phyloP scores from a whole-genome alignment of 2,113 vertebrate species.

The Vulpes vulpes region DNA sequence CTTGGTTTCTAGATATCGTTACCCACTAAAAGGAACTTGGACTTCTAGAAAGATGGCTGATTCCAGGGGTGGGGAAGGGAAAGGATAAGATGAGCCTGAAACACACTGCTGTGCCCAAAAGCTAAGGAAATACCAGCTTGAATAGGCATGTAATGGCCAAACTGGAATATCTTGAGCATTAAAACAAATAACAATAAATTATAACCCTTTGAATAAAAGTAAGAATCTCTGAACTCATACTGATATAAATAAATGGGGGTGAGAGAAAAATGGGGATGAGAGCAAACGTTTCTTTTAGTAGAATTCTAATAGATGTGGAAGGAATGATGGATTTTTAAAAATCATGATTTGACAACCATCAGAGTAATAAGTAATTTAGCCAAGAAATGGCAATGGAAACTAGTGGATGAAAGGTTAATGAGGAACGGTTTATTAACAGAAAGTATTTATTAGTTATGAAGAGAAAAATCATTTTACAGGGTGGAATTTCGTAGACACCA shows the following conservation, averaged over 20 bases:
- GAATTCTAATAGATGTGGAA: neutral
- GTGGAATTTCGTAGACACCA: neutral
- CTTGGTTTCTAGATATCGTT: neutral
- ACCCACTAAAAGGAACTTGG: neutral
- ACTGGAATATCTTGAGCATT: neutral
- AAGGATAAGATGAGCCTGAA: neutral
- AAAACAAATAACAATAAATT: neutral
- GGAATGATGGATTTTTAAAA: conserved; percentile 9
- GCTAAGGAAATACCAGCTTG: neutral
- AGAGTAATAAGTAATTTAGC: neutral
- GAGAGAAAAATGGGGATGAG: neutral
- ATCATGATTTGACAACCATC: neutral
- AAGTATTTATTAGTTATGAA: neutral
- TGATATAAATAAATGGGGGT: neutral
- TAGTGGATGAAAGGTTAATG: neutral
- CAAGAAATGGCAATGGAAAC: neutral
- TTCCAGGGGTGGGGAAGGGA: neutral
- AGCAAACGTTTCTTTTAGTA: neutral
- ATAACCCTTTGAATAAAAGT: neutral
- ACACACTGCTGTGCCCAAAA: neutral
- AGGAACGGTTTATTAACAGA: neutral
- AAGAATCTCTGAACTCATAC: neutral
- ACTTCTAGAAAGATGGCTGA: neutral
- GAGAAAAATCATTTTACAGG: neutral
- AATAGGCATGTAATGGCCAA: neutral